Evolutionary conservation across 2,888 invertebrate species (phyloP).

Genomic region (Halictus quadricinctus): DNA sequence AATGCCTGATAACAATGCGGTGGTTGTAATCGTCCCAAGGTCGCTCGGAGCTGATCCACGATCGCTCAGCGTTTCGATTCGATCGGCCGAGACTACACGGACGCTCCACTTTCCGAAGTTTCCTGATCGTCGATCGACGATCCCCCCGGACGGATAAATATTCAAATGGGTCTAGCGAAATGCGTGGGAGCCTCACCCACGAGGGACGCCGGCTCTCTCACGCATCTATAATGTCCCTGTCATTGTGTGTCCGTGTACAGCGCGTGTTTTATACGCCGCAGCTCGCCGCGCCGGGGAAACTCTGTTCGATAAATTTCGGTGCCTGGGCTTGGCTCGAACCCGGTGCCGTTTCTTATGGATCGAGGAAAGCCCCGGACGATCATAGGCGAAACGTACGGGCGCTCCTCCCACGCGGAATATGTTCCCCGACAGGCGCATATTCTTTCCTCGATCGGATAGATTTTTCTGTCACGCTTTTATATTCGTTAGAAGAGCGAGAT

Average conservation of each 20-base stretch:
- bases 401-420: slow-evolving; percentile 29
- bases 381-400: slow-evolving; percentile 24
- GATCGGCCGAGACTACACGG: neutral
- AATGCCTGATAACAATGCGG: neutral
- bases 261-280: slow-evolving; percentile 33
- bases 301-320: slow-evolving; percentile 62
- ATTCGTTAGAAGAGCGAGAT: neutral
- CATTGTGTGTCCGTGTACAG: slow-evolving; percentile 26
- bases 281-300: slow-evolving; percentile 27
- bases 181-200: slow-evolving; percentile 70
- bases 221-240: slow-evolving; percentile 59
- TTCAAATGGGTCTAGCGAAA: slow-evolving; percentile 66
- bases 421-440: neutral
- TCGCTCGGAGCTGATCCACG: neutral
- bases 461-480: neutral
- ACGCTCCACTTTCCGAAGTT: slow-evolving; percentile 45
- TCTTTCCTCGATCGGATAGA: neutral
- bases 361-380: slow-evolving; percentile 21
- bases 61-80: neutral
- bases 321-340: slow-evolving; percentile 8
- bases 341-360: slow-evolving; percentile 16
- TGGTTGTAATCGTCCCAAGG: neutral
- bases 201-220: slow-evolving; percentile 54
- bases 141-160: slow-evolving; percentile 64
- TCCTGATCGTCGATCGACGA: slow-evolving; percentile 21